These are phyloP conservation scores for Nymphicus hollandicus DNA, from an alignment of 2,113 vertebrate genomes.

Conservation along the genomic window DNA sequence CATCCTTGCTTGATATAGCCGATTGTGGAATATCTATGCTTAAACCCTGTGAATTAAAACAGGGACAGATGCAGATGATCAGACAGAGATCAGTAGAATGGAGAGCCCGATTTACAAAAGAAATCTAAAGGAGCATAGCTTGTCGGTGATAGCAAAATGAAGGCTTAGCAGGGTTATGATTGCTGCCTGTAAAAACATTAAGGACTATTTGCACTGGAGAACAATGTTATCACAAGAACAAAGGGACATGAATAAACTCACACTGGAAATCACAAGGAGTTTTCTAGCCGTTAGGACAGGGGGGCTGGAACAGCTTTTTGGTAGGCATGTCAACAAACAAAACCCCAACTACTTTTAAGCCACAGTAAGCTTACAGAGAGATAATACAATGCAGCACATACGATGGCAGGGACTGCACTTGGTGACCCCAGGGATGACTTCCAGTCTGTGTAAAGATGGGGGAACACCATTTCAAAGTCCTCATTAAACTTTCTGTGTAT, in stretches of 20 bases:
- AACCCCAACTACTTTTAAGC: not conserved
- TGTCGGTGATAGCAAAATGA: conserved; percentile 2
- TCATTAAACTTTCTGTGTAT: conserved; percentile 16
- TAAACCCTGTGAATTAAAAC: not conserved
- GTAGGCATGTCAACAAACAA: not conserved
- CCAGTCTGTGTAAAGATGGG: not conserved
- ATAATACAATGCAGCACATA: not conserved
- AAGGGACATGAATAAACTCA: not conserved
- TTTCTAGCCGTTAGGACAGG: not conserved
- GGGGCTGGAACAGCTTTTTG: not conserved
- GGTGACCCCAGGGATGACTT: not conserved
- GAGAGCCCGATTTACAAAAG: conserved; percentile 11
- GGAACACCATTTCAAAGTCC: not conserved
- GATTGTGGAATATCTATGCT: not conserved
- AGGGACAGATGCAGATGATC: not conserved
- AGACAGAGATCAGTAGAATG: not conserved
- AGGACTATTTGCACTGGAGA: not conserved
- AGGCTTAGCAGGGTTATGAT: conserved; percentile 2
- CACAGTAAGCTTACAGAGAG: not conserved
- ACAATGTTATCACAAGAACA: not conserved
- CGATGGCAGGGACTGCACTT: not conserved
- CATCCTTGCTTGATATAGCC: not conserved
- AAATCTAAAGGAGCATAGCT: not conserved
- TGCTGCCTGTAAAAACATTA: not conserved
- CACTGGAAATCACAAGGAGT: not conserved